phyloP scores from a whole-genome alignment of 2,113 vertebrate genomes.

The Lichenostomus cassidix region DNA sequence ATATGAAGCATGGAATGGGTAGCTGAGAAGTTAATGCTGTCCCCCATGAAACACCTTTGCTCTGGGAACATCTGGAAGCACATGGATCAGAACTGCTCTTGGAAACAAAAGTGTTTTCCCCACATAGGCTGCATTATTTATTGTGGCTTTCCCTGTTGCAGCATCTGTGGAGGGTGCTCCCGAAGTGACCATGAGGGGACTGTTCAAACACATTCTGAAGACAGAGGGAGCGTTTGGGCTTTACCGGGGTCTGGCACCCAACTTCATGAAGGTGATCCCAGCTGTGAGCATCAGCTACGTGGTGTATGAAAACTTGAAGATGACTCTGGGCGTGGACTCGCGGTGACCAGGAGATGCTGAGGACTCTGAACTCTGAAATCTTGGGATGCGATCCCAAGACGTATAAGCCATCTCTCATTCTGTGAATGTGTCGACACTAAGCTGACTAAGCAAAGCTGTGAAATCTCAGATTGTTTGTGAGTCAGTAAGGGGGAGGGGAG shows the following conservation, averaged over 20 bases:
- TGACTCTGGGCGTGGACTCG: conserved; percentile 86
- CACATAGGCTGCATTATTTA: neutral
- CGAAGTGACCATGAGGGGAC: conserved; percentile 87
- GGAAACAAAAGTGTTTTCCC: neutral
- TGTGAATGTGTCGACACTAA: conserved; percentile 90
- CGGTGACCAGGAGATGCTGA: conserved; percentile 75
- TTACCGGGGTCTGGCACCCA: conserved; percentile 93
- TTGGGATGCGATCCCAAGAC: conserved; percentile 61
- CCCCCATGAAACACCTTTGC: neutral
- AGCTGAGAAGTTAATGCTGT: neutral
- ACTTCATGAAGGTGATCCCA: conserved; percentile 99
- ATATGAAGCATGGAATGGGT: accelerated
- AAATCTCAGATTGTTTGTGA: conserved; percentile 42
- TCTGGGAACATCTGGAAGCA: neutral
- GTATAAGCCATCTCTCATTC: conserved; percentile 86
- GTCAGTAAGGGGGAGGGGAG: neutral
- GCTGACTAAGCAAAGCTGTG: conserved; percentile 76
- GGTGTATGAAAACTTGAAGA: conserved; percentile 94
- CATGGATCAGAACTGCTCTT: neutral
- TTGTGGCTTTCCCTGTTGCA: conserved; percentile 45
- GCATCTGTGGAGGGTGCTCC: conserved; percentile 86
- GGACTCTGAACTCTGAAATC: conserved; percentile 53
- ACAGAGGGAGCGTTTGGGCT: conserved; percentile 90
- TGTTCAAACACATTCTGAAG: conserved; percentile 90
- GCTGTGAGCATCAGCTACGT: conserved; percentile 99